Evolutionary conservation across 2,113 vertebrate genomes (phyloP).

Genomic region (Burhinus bistriatus): DNA sequence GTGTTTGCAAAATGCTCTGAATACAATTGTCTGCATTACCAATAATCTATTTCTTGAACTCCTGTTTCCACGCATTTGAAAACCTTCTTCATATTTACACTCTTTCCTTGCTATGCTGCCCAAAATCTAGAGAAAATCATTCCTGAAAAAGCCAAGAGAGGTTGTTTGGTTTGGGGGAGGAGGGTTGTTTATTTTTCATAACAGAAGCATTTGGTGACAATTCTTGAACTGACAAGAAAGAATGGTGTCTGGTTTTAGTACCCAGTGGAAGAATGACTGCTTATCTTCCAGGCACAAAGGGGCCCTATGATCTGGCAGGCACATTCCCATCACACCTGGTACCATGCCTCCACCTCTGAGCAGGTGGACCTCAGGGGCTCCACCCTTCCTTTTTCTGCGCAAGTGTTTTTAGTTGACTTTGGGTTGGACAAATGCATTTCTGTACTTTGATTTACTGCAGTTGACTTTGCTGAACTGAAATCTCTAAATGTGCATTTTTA

Average conservation of each 20-base stretch:
- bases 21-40: neutral
- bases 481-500: neutral
- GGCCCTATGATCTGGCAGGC: neutral
- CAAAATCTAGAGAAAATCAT: neutral
- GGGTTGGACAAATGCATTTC: neutral
- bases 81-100: neutral
- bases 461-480: neutral
- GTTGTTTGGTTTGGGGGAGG: neutral
- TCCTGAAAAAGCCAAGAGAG: neutral
- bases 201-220: neutral
- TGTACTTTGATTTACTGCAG: neutral
- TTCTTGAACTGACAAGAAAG: neutral
- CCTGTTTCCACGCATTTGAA: rapidly evolving
- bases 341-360: neutral
- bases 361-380: neutral
- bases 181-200: neutral
- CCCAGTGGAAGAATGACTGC: neutral
- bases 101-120: neutral
- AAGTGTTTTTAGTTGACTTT: neutral
- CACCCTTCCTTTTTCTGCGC: neutral
- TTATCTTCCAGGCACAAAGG: neutral
- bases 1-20: neutral
- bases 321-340: neutral
- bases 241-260: neutral
- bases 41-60: neutral